These are phyloP conservation scores for Antitype chi DNA, from an alignment of 2,888 invertebrate species.

Conservation along the genomic window DNA sequence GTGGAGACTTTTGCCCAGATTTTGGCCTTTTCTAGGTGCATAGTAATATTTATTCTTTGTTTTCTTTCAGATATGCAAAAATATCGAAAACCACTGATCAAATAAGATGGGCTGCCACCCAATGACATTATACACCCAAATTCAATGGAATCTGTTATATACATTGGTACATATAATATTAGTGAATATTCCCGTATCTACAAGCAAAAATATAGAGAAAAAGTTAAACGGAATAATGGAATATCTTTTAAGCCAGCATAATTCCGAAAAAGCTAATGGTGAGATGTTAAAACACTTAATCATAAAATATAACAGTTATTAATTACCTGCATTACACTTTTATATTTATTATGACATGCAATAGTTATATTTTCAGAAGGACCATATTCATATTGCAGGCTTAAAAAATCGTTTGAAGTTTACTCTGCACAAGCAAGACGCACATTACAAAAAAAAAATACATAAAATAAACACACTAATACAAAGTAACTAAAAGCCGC, in stretches of 20 bases:
- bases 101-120: background rate
- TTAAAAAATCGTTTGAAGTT: background rate
- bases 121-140: background rate
- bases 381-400: background rate
- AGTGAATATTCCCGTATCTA: background rate
- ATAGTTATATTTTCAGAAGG: conserved; percentile 31
- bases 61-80: background rate
- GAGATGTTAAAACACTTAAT: conserved; percentile 56
- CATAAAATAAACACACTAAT: background rate
- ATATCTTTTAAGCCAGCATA: conserved; percentile 19
- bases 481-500: background rate
- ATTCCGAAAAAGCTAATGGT: conserved; percentile 44
- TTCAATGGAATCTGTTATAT: background rate
- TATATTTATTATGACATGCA: conserved; percentile 13
- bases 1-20: too few relatives aligned
- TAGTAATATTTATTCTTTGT: background rate
- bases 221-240: conserved; percentile 20
- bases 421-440: background rate
- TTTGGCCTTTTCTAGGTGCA: too few relatives aligned
- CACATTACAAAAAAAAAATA: background rate
- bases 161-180: background rate
- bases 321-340: conserved; percentile 52
- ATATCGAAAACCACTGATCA: background rate
- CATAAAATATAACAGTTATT: conserved; percentile 53
- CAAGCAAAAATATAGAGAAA: background rate